Base-by-base conservation (phyloP, 2,797 vertebrate genomes). In the Choloepus didactylus region DNA sequence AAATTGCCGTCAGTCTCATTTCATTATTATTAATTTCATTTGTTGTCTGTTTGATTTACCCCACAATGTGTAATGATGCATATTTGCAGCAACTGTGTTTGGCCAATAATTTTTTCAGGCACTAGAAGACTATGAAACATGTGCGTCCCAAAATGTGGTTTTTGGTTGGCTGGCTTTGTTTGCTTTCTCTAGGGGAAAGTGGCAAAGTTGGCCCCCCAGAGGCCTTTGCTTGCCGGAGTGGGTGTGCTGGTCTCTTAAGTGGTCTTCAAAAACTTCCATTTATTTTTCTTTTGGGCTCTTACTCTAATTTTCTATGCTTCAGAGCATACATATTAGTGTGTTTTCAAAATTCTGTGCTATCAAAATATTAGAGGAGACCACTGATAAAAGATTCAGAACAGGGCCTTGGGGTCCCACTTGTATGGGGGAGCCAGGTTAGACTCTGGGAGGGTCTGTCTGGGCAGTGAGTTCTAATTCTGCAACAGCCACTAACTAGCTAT, bases 11-110 rank as follows among this genome's bases (percentile, higher is more conserved):
- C 59, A 19, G 38, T 41, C 73, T 64, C 6, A 35, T 90, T 60
- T 59, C 67, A 64, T 85, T 73, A 76, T 80, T 51, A 90, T 18
- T 85, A 41, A 59, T 89, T 49, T 64, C 69, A 56, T 38, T 89
- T 16, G 31, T 23, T 80, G 46, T 21, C 0, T 69, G 27, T 88
- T 77, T 81, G 25, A 2, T 64, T 87, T 80, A 46, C 44, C 75
- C 56, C 23, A 7, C 0, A 14, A 56, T 76, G 38, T 31, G 38
- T 59, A 62, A 72, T 9, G 44, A 70, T 29, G 35, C 6, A 0
- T 44, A 87, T 73, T 88, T 93, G 35, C 60, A 67, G 46, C 35
- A 59, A 56, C 29, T 6, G 23, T 77, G 44, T 89, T 87, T 72
- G 64, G 27, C 35, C 88, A 38, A 15, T 62, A 66, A 12, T 75